phyloP scores from a whole-genome alignment of 1,140 invertebrate species.

The Hypothenemus hampei region DNA sequence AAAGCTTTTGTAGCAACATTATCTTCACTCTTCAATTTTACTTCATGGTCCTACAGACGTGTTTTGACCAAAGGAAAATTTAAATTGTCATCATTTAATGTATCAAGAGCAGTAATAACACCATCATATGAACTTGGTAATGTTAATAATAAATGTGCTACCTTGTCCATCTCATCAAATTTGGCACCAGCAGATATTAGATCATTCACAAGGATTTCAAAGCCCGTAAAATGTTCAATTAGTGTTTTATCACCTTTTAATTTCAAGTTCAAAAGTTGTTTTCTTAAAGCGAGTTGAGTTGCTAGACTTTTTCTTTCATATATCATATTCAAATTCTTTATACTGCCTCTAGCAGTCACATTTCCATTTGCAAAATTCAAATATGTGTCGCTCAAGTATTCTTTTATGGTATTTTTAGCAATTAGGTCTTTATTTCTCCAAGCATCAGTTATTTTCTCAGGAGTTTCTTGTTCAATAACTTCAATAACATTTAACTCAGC shows the following conservation, averaged over 20 bases:
- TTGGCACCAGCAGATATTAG: slow-evolving; percentile 38
- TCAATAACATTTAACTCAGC: slow-evolving; percentile 7
- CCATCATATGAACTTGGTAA: slow-evolving; percentile 40
- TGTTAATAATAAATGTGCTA: slow-evolving; percentile 40
- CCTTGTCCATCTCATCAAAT: slow-evolving; percentile 26
- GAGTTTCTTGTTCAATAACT: slow-evolving; percentile 5
- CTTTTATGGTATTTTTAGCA: slow-evolving; percentile 37
- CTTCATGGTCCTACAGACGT: slow-evolving; percentile 44
- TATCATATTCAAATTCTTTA: slow-evolving; percentile 41
- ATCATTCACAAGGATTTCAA: slow-evolving; percentile 43
- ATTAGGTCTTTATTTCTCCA: slow-evolving; percentile 36
- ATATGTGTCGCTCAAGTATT: slow-evolving; percentile 35
- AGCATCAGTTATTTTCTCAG: not conserved
- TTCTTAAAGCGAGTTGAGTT: slow-evolving; percentile 41
- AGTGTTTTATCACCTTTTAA: slow-evolving; percentile 39
- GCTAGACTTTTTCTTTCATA: slow-evolving; percentile 45
- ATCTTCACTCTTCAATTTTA: slow-evolving; percentile 33
- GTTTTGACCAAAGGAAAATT: slow-evolving; percentile 45
- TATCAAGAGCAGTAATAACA: slow-evolving; percentile 43
- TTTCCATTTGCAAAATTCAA: not conserved
- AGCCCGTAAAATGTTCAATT: slow-evolving; percentile 33
- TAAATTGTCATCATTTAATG: slow-evolving; percentile 40
- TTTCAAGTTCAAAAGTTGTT: slow-evolving; percentile 42
- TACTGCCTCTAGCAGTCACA: slow-evolving; percentile 29
- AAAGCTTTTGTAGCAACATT: slow-evolving; percentile 2